A percentile compares a stretch with the other conserved stretches of the same genome.
Conservation (phyloP, 2,797 vertebrate species). For the Nannoperca obscura region DNA sequence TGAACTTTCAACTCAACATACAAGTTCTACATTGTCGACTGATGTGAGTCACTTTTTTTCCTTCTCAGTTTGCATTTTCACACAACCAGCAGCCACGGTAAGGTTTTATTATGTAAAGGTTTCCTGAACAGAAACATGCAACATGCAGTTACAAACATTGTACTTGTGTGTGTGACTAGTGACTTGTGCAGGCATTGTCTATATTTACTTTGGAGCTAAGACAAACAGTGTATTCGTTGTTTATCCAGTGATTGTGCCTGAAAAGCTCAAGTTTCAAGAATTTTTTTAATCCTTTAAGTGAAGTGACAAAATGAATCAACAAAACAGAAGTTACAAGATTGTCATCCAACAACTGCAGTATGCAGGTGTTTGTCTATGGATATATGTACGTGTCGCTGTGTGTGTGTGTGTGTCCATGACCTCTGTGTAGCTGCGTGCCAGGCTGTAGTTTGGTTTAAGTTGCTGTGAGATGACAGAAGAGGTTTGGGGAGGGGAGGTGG, state of each 20-base stretch:
- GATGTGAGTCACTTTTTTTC: neutral
- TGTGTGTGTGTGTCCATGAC: constrained; percentile 28
- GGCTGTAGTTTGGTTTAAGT: constrained; percentile 76
- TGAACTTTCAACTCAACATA: constrained; percentile 41
- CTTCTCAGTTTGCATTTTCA: constrained; percentile 10
- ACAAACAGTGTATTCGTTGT: neutral
- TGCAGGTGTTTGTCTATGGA: constrained; percentile 14
- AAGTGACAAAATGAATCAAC: constrained; percentile 12
- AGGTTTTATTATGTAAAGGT: neutral
- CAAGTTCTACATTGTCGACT: constrained; percentile 11
- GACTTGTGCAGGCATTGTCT: neutral
- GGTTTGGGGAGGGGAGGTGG: constrained; percentile 29
- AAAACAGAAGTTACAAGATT: neutral
- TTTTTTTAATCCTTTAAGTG: neutral
- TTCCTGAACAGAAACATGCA: neutral
- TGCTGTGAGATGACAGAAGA: constrained; percentile 73
- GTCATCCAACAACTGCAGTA: constrained; percentile 1
- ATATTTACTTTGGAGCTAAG: neutral
- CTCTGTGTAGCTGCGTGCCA: constrained; percentile 51
- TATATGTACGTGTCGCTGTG: neutral
- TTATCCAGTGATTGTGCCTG: neutral
- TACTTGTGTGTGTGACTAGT: neutral
- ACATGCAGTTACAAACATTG: neutral
- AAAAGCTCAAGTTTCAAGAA: neutral
- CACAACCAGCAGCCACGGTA: neutral